phyloP scores from a whole-genome alignment of 2,113 vertebrate genomes.

The Tautogolabrus adspersus region DNA sequence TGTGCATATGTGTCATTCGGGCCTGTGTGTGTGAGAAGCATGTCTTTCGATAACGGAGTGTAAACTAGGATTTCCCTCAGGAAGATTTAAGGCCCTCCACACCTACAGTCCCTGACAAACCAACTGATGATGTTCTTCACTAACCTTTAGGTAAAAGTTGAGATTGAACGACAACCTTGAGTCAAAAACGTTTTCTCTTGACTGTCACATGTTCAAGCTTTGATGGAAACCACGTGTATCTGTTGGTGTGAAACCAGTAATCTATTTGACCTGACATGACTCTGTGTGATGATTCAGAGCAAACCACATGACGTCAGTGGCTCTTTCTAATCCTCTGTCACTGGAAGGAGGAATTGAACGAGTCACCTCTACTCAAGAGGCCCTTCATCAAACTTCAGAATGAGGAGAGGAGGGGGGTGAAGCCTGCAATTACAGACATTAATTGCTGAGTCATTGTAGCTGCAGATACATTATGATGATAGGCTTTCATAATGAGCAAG shows the following conservation, averaged over 20 bases:
- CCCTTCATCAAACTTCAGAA: conserved; percentile 17
- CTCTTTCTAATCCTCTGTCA: neutral
- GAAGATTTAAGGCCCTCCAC: too few species aligned
- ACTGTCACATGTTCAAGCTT: too few species aligned
- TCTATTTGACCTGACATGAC: neutral
- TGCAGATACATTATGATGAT: conserved; percentile 38
- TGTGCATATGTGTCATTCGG: too few species aligned
- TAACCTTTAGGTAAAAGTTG: too few species aligned
- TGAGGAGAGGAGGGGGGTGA: neutral
- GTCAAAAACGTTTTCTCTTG: too few species aligned
- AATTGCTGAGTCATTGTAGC: conserved; percentile 37
- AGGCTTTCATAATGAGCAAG: conserved; percentile 1
- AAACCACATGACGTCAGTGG: neutral
- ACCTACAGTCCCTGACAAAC: neutral
- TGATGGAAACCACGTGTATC: too few species aligned
- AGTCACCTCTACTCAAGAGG: conserved; percentile 4
- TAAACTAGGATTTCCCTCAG: too few species aligned
- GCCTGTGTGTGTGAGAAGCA: too few species aligned
- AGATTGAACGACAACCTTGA: too few species aligned
- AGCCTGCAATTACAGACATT: conserved; percentile 34
- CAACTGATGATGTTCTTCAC: neutral
- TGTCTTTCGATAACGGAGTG: too few species aligned
- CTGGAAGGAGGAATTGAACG: neutral
- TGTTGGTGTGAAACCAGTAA: too few species aligned
- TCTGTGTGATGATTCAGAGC: neutral